Evolutionary conservation across 64 coral and sea anemone species (phyloP).

Genomic region (Platygyra sinensis): DNA sequence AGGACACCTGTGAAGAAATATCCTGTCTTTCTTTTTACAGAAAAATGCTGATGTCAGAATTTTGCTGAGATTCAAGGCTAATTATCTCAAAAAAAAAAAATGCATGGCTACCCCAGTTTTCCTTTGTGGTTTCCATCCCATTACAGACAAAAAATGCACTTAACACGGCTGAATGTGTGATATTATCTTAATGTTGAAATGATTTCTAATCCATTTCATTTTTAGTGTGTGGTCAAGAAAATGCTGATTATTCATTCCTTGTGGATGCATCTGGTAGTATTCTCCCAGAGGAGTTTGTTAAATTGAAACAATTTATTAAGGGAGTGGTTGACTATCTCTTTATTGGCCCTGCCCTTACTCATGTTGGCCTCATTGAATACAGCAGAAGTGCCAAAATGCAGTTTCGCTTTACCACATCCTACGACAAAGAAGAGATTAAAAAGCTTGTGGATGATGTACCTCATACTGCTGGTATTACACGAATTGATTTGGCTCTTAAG

Average conservation of each 20-base stretch:
- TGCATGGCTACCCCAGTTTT: too few species aligned
- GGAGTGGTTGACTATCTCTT: slow-evolving; percentile 70
- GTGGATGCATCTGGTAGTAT: slow-evolving; percentile 88
- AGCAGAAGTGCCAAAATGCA: slow-evolving; percentile 32
- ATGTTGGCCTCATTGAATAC: slow-evolving; percentile 83
- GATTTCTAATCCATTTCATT: slow-evolving; percentile 1
- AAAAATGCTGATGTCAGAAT: too few species aligned
- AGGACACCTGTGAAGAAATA: too few species aligned
- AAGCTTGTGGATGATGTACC: slow-evolving; percentile 22
- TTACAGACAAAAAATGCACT: too few species aligned
- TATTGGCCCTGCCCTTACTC: slow-evolving; percentile 58
- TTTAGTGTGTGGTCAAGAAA: slow-evolving; percentile 88
- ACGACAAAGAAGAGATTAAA: slow-evolving; percentile 60
- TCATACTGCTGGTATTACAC: slow-evolving; percentile 48
- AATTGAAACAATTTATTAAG: slow-evolving; percentile 64
- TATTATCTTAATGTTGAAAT: background rate
- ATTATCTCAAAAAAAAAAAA: too few species aligned
- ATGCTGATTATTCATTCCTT: slow-evolving; percentile 83
- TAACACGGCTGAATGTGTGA: background rate
- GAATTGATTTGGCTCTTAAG: slow-evolving; percentile 81
- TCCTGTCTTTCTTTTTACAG: too few species aligned
- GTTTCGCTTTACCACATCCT: slow-evolving; percentile 56
- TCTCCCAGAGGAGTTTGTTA: background rate
- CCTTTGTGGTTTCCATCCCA: too few species aligned
- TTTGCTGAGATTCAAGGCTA: too few species aligned